Conservation (phyloP, 2,797 vertebrate genomes). For the Sardinella longiceps region DNA sequence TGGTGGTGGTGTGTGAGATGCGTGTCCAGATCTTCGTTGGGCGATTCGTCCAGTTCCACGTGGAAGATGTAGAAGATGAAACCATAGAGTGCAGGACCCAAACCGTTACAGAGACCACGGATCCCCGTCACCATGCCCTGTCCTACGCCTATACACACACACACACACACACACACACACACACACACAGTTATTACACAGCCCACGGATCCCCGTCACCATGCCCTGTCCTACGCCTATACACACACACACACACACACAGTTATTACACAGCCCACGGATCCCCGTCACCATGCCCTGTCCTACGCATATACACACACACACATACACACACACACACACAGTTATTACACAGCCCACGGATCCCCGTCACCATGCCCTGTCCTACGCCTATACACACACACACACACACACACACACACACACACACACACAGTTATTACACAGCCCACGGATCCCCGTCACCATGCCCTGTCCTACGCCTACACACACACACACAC, state of each 20-base stretch:
- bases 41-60: conserved; percentile 81
- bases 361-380: neutral
- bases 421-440: neutral
- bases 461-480: neutral
- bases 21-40: conserved; percentile 57
- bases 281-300: neutral
- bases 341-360: neutral
- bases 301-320: neutral
- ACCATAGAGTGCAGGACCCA: conserved; percentile 85
- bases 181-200: neutral
- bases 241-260: neutral
- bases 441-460: neutral
- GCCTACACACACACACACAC: neutral
- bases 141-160: conserved; percentile 76
- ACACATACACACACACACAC: no score
- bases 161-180: neutral
- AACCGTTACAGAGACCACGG: conserved; percentile 83
- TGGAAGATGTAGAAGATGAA: conserved; percentile 92
- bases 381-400: neutral
- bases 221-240: neutral
- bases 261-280: neutral
- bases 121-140: conserved; percentile 90
- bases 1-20: neutral
- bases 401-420: no score
- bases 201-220: neutral